Base-by-base conservation (phyloP, 2,888 invertebrate species). In the Rapana venosa region DNA sequence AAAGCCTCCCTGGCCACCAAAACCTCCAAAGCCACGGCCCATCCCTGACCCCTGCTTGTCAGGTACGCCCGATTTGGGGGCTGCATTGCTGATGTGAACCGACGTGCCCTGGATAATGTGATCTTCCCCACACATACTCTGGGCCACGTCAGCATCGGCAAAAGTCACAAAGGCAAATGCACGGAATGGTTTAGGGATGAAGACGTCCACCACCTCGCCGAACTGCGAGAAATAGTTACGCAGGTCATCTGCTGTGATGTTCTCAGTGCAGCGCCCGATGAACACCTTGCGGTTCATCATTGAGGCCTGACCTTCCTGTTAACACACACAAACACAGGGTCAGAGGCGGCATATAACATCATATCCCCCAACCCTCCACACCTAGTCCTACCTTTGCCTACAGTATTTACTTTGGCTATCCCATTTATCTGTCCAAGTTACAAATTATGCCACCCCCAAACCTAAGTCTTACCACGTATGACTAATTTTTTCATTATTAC, bases 231-330 rank as follows among this genome's bases (percentile, higher is more conserved):
- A 96, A 97, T 98, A 98, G 94, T 98, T 98, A 93, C 98, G 97
- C 90, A 99, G 97, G 96, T 98, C 98, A 93, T 98, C 98, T 87
- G 98, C 97, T 61, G 98, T 97, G 96, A 98, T 97, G 95, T 98
- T 98, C 97, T 98, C 98, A 81, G 98, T 98, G 96, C 98, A 98
- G 93, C 99, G 97, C 77, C 99, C 99, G 92, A 99, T 98, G 97
- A 99, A 99, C 92, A 99, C 98, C 97, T 98, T 98, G 96, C 98
- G 92, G 90, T 95, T 95, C 88, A 95, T 93, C 90, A 95, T 91
- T 85, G 93, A 94, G 84, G 93, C 94, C 66, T 94, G 93, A 86
- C 95, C 95, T 90, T 95, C 95, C 95, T 96, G 93, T 17, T 90
- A 91, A 87, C 36, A 87, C 74, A 83, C 81, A 83, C 26, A 83